Percentiles rank a stretch among this genome's conserved stretches.
Conservation (phyloP, 2,888 invertebrate species). For the Nebria brevicollis region DNA sequence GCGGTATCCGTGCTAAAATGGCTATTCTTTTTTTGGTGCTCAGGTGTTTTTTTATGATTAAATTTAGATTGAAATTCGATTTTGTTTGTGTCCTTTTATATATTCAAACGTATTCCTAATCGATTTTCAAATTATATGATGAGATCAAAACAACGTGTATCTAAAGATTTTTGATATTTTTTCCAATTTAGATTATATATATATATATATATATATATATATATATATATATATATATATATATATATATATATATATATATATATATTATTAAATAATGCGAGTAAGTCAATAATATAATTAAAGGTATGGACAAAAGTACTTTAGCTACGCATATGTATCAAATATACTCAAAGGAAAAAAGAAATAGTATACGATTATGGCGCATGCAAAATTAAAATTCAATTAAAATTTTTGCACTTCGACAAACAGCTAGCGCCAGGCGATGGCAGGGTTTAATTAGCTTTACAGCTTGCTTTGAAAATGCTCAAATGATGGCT, state of each 20-base stretch:
- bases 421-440: constrained; percentile 25
- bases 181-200: too few species aligned
- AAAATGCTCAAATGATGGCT: constrained; percentile 20
- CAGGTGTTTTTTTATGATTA: constrained; percentile 40
- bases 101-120: not conserved
- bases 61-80: constrained; percentile 40
- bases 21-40: constrained; percentile 5
- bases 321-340: not conserved
- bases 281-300: too few species aligned
- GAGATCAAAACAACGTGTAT: too few species aligned
- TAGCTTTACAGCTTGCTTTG: constrained; percentile 22
- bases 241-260: too few species aligned
- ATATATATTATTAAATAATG: too few species aligned
- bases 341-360: not conserved
- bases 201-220: too few species aligned
- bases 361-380: not conserved
- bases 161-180: too few species aligned
- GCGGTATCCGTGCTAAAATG: constrained; percentile 4
- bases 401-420: constrained; percentile 40
- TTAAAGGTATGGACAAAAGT: too few species aligned
- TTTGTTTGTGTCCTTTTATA: constrained; percentile 37
- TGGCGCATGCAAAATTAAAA: constrained; percentile 33
- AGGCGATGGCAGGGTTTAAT: constrained; percentile 24
- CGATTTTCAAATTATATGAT: too few species aligned
- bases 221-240: too few species aligned